These are phyloP conservation scores for Ptychoptera contaminata DNA, from an alignment of 2,888 invertebrate genomes.

Conservation along the genomic window DNA sequence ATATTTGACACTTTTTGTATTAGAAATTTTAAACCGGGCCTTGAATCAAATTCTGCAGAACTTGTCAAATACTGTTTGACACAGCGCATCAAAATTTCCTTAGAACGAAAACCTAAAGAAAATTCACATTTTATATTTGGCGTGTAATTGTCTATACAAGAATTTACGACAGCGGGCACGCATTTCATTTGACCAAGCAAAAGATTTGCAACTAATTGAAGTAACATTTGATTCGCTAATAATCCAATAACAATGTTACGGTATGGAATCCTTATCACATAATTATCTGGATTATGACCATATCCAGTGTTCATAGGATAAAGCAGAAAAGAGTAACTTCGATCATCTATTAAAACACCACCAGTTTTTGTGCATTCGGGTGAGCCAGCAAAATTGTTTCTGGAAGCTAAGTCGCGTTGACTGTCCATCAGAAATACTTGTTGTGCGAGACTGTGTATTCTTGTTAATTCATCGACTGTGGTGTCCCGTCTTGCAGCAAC, in stretches of 20 bases:
- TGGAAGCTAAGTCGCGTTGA: slow-evolving; percentile 23
- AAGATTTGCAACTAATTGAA: slow-evolving; percentile 79
- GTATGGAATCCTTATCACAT: slow-evolving; percentile 73
- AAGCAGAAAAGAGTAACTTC: slow-evolving; percentile 76
- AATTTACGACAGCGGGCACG: slow-evolving; percentile 38
- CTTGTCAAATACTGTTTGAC: slow-evolving; percentile 68
- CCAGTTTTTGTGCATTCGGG: slow-evolving; percentile 22
- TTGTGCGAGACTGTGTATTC: slow-evolving; percentile 75
- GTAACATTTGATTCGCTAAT: slow-evolving; percentile 79
- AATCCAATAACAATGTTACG: slow-evolving; percentile 76
- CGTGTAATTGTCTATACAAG: slow-evolving; percentile 29
- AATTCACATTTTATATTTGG: slow-evolving; percentile 27
- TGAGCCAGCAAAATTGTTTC: slow-evolving; percentile 10
- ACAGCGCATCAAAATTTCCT: slow-evolving; percentile 55
- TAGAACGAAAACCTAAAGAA: slow-evolving; percentile 26
- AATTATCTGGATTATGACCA: slow-evolving; percentile 56
- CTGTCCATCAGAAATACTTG: slow-evolving; percentile 63
- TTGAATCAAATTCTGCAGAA: slow-evolving; percentile 72
- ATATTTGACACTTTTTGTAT: slow-evolving; percentile 84
- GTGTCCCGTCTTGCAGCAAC: slow-evolving; percentile 84
- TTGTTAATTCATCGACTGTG: slow-evolving; percentile 64
- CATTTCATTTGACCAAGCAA: slow-evolving; percentile 60
- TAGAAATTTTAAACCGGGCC: slow-evolving; percentile 85
- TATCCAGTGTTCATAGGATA: slow-evolving; percentile 61
- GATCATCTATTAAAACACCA: slow-evolving; percentile 48